A percentile compares a stretch with the other conserved stretches of the same genome.
These are phyloP conservation scores for Rotaria sp. DNA, from an alignment of 2,888 invertebrate genomes.

Conservation along the genomic window DNA sequence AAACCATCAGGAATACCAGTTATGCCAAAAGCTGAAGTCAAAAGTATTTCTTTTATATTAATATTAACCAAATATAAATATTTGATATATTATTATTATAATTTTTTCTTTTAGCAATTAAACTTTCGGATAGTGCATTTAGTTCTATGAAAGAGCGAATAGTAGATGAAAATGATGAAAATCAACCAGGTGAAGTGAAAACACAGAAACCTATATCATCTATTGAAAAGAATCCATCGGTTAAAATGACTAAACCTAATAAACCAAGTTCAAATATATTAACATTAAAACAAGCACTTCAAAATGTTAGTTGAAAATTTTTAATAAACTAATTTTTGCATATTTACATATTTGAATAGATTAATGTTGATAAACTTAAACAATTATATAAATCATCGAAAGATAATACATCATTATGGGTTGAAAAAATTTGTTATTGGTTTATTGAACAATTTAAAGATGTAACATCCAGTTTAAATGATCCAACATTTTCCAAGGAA, in stretches of 20 bases:
- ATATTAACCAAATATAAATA: not conserved
- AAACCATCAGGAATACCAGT: not conserved
- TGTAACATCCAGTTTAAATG: not conserved
- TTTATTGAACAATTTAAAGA: constrained; percentile 14
- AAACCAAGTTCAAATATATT: not conserved
- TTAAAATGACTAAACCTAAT: not conserved
- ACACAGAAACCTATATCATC: not conserved
- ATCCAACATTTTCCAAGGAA: constrained; percentile 27
- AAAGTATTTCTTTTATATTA: not conserved
- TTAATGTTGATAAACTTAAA: not conserved
- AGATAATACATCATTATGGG: not conserved
- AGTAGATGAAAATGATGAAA: not conserved
- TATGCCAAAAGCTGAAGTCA: constrained; percentile 6
- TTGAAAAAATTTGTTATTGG: not conserved
- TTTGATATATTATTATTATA: not conserved
- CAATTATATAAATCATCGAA: not conserved
- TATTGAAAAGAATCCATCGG: not conserved
- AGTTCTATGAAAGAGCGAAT: not conserved
- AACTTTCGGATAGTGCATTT: constrained; percentile 22
- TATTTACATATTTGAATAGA: not conserved
- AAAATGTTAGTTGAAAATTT: not conserved
- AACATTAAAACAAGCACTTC: not conserved
- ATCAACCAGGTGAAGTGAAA: not conserved
- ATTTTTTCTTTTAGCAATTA: not conserved
- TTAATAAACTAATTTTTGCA: not conserved